phyloP scores from a whole-genome alignment of 2,888 invertebrate genomes.

The Phasia obesa region DNA sequence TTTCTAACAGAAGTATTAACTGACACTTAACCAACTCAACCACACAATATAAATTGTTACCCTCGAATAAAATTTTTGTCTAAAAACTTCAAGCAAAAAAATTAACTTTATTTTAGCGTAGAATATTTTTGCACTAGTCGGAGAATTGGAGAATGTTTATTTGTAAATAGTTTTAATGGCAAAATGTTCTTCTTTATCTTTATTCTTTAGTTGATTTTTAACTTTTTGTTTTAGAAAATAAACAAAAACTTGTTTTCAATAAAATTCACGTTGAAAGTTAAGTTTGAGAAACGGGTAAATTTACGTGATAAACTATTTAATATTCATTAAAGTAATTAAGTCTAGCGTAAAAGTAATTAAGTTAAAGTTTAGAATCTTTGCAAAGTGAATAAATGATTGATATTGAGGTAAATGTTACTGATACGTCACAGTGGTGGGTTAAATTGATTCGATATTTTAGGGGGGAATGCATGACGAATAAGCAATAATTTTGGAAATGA shows the following conservation, averaged over 20 bases:
- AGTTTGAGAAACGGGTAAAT: not conserved
- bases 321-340: constrained; percentile 48
- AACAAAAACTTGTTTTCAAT: constrained; percentile 2
- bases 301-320: constrained; percentile 25
- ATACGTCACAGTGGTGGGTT: too few relatives aligned
- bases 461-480: too few relatives aligned
- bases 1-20: too few relatives aligned
- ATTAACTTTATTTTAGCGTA: constrained; percentile 46
- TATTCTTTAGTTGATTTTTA: constrained; percentile 35
- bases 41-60: too few relatives aligned
- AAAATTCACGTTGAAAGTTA: not conserved
- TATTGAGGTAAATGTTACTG: too few relatives aligned
- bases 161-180: constrained; percentile 40
- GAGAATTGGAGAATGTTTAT: constrained; percentile 32
- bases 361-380: not conserved
- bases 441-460: too few relatives aligned
- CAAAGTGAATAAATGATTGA: not conserved
- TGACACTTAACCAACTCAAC: too few relatives aligned
- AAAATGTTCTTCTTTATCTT: constrained; percentile 13
- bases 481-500: too few relatives aligned
- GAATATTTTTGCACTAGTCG: constrained; percentile 23
- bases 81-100: constrained; percentile 24
- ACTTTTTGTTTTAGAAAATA: constrained; percentile 3
- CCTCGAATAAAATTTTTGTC: constrained; percentile 2
- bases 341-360: not conserved